phyloP scores from a whole-genome alignment of 1,140 invertebrate genomes.

The Drosophila ohnishii region DNA sequence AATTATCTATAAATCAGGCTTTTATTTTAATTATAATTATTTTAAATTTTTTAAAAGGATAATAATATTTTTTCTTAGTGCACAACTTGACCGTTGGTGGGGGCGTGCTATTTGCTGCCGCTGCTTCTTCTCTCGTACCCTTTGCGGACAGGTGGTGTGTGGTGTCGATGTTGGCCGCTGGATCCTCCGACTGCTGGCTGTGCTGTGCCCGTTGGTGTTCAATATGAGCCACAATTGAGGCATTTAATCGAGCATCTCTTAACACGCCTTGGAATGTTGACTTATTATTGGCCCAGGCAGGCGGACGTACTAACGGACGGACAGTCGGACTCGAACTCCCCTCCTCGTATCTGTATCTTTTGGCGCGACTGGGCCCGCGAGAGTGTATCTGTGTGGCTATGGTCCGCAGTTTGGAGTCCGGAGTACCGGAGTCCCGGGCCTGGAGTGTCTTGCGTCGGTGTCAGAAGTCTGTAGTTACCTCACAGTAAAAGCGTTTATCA shows the following conservation, averaged over 20 bases:
- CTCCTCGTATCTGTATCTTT: conserved; percentile 36
- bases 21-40: background rate
- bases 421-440: conserved; percentile 17
- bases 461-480: conserved; percentile 81
- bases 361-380: conserved; percentile 9
- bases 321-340: conserved; percentile 20
- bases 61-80: background rate
- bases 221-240: conserved; percentile 82
- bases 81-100: conserved; percentile 75
- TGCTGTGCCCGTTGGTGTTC: conserved; percentile 70
- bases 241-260: conserved; percentile 82
- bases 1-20: background rate
- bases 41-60: background rate
- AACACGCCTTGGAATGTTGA: conserved; percentile 82
- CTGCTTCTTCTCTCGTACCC: conserved; percentile 39
- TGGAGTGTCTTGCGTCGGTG: conserved; percentile 63
- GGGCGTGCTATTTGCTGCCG: conserved; percentile 74
- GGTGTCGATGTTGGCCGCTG: conserved; percentile 75
- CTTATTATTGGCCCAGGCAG: conserved; percentile 78
- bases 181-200: conserved; percentile 48
- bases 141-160: conserved; percentile 77
- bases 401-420: conserved; percentile 1
- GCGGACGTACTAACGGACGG: conserved; percentile 25
- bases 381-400: conserved; percentile 9
- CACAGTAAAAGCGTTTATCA: conserved; percentile 83